A percentile compares a stretch with the other conserved stretches of the same genome.
Evolutionary conservation across 2,113 vertebrate species (phyloP).

Genomic region (Apeltes quadracus): DNA sequence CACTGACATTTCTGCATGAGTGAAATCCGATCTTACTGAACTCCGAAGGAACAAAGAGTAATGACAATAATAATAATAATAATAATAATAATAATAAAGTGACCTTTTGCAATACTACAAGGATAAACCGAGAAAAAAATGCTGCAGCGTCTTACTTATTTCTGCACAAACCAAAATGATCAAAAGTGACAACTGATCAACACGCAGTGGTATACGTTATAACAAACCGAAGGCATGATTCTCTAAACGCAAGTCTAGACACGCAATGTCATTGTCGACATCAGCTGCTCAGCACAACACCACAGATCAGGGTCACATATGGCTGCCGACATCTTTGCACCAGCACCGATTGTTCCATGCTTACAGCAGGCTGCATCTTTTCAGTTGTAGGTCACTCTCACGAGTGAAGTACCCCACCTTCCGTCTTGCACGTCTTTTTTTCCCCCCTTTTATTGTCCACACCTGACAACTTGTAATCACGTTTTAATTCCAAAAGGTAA

Average conservation of each 20-base stretch:
- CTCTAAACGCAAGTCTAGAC: not conserved
- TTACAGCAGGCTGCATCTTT: conserved; percentile 1
- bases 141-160: not conserved
- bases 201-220: not conserved
- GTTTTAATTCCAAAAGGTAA: conserved; percentile 4
- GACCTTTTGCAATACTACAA: not conserved
- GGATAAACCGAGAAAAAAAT: not conserved
- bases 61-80: not conserved
- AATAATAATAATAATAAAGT: not conserved
- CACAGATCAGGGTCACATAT: not conserved
- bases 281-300: not conserved
- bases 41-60: not conserved
- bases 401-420: not conserved
- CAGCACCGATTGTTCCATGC: not conserved
- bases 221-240: not conserved
- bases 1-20: not conserved
- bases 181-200: not conserved
- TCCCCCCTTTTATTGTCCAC: not conserved
- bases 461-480: not conserved
- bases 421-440: not conserved
- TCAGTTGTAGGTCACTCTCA: not conserved
- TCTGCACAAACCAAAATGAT: conserved; percentile 1
- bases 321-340: not conserved
- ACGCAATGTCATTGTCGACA: not conserved
- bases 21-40: not conserved